These are phyloP conservation scores for Zapus hudsonius DNA, from an alignment of 2,113 vertebrate species.

Conservation along the genomic window DNA sequence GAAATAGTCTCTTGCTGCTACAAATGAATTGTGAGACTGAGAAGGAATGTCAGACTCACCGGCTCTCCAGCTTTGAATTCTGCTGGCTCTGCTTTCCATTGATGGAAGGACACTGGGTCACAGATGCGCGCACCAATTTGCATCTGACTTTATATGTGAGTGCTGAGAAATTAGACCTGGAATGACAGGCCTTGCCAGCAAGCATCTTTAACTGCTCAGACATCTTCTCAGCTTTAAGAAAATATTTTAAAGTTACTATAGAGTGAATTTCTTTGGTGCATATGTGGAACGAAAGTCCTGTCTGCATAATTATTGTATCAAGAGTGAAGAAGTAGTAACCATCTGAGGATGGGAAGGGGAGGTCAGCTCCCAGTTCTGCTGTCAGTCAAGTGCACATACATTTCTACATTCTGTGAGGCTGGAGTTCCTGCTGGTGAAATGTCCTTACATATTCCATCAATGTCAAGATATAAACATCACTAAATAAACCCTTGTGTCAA, in stretches of 20 bases:
- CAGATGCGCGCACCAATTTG: too few relatives aligned
- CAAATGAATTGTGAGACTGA: too few relatives aligned
- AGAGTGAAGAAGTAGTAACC: not conserved
- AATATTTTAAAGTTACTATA: not conserved
- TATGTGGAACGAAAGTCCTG: not conserved
- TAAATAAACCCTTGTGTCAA: constrained; percentile 73
- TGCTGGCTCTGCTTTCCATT: too few relatives aligned
- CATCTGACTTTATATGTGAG: too few relatives aligned
- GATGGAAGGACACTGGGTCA: too few relatives aligned
- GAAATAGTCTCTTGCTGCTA: too few relatives aligned
- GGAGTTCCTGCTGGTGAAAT: constrained; percentile 58
- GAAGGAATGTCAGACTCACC: too few relatives aligned
- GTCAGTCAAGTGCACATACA: not conserved
- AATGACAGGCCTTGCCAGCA: too few relatives aligned
- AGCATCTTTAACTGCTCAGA: too few relatives aligned
- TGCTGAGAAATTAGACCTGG: too few relatives aligned
- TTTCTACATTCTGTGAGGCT: constrained; percentile 58
- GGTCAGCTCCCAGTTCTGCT: not conserved
- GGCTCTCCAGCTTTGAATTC: too few relatives aligned
- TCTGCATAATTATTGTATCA: not conserved
- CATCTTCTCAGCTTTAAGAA: not conserved
- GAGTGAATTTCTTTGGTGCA: constrained; percentile 3
- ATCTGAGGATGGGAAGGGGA: not conserved
- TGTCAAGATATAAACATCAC: constrained; percentile 73
- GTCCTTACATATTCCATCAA: constrained; percentile 72